Evolutionary conservation across 2,888 invertebrate species (phyloP), one percentile per base, ranked within the genome.

Genomic region (Idaea biselata): DNA sequence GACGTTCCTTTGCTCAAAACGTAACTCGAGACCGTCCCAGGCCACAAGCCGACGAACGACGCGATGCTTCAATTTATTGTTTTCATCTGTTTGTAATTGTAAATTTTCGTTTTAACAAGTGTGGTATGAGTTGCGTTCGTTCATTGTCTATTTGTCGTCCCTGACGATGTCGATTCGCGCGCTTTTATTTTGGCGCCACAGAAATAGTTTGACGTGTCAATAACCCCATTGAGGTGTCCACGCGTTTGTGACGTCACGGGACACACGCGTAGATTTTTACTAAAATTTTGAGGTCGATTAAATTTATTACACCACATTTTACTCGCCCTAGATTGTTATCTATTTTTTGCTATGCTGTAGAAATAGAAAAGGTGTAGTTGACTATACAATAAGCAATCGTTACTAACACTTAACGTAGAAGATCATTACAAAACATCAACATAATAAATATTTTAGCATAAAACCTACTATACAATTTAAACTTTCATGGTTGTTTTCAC

Each of bases 1-100:
- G 91, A 89, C 90, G 91, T 89, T 91, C 90, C 91, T 91, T 91
- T 91, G 91, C 91, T 91, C 89, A 89, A 91, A 91, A 89, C 88
- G 92, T 88, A 92, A 92, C 87, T 77, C 84, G 89, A 92, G 83
- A 91, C 82, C 87, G 88, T 87, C 91, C 89, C 91, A 89, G 91
- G 91, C 91, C 90, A 82, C 91, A 91, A 90, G 84, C 82, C 87
- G 87, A 88, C 88, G 18, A 55, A 56, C 56, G 11, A 44, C 44
- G 44, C 44, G 11, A 44, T 44, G 87, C 82, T 86, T 83, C 84
- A 87, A 89, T 90, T 90, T 89, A 90, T 91, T 91, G 90, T 91
- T 91, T 91, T 88, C 88, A 88, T 87, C 82, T 86, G 87, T 88
- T 88, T 86, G 80, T 84, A 84, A 84, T 84, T 83, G 73, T 80